A percentile compares a stretch with the other conserved stretches of the same genome.
Evolutionary conservation across 2,113 vertebrate genomes (phyloP).

Genomic region (Equus quagga): DNA sequence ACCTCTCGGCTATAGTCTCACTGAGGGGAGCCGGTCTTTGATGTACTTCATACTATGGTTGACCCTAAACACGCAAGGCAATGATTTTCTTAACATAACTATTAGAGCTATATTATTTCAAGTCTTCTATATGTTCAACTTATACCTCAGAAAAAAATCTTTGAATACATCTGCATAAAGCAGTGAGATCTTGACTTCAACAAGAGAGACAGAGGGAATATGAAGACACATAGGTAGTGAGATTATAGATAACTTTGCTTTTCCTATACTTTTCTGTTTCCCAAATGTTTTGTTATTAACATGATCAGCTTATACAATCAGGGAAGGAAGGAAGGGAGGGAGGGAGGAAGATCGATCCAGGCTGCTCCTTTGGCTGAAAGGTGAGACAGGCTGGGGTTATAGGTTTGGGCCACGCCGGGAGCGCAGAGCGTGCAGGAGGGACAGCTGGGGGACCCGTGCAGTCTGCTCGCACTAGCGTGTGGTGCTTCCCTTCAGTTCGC

Average conservation of each 20-base stretch:
- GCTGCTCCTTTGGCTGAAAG: not conserved
- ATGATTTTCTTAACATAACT: not conserved
- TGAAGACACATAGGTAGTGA: not conserved
- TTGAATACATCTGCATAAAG: not conserved
- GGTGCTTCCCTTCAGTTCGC: not conserved
- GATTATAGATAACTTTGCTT: not conserved
- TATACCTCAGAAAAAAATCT: not conserved
- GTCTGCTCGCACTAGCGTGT: not conserved
- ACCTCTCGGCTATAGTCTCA: not conserved
- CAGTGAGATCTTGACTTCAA: not conserved
- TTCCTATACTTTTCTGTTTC: not conserved
- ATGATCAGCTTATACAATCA: not conserved
- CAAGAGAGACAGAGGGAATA: not conserved
- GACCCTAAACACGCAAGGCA: accelerated
- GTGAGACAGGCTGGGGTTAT: not conserved
- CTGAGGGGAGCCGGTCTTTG: not conserved
- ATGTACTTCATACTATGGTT: accelerated
- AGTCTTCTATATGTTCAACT: not conserved
- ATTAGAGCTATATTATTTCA: not conserved
- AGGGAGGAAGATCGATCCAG: accelerated
- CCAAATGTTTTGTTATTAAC: not conserved
- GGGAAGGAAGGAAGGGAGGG: too few relatives aligned
- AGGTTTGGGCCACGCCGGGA: accelerated
- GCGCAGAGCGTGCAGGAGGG: too few relatives aligned
- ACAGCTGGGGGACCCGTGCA: accelerated